Evolutionary conservation across 2,888 invertebrate species (phyloP), one percentile per base, ranked within the genome.

Genomic region (Cynaeus angustus): DNA sequence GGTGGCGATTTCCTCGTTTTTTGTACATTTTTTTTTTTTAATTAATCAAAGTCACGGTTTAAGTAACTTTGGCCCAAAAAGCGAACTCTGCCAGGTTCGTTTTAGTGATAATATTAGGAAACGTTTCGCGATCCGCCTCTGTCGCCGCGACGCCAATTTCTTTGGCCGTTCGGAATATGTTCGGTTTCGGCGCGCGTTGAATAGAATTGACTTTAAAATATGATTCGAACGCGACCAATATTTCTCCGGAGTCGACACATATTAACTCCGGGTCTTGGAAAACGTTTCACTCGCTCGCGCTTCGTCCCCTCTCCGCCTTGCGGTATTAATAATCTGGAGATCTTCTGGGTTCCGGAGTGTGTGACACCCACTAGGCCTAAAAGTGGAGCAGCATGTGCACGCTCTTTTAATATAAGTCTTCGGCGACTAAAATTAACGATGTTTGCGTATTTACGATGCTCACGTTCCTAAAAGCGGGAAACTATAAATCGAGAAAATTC

Each of bases 161-260:
- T 38, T 37, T 10, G 43, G 8, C 16, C 55, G 46, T 58, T 52
- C 50, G 52, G 69, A 64, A 69, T 64, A 65, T 58, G 59, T 66
- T 68, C 38, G 55, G 33, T 69, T 55, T 30, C 46, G 48, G 7
- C 41, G 41, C 52, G 68, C 71, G 73, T 71, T 76, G 78, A 81
- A 80, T 78, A 80, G 79, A 81, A 82, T 82, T 80, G 81, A 82
- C 81, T 83, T 81, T 83, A 83, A 82, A 82, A 82, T 82, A 82
- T 82, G 80, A 82, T 82, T 80, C 79, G 78, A 82, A 80, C 79
- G 81, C 81, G 78, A 78, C 81, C 81, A 78, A 82, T 83, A 77
- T 77, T 75, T 76, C 73, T 67, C 50, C 55, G n/a, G 46, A 68
- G 58, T 56, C 72, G 74, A 72, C 74, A 74, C 74, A 74, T 74